Conservation (phyloP, 2,888 invertebrate species). For the Acronicta psi region DNA sequence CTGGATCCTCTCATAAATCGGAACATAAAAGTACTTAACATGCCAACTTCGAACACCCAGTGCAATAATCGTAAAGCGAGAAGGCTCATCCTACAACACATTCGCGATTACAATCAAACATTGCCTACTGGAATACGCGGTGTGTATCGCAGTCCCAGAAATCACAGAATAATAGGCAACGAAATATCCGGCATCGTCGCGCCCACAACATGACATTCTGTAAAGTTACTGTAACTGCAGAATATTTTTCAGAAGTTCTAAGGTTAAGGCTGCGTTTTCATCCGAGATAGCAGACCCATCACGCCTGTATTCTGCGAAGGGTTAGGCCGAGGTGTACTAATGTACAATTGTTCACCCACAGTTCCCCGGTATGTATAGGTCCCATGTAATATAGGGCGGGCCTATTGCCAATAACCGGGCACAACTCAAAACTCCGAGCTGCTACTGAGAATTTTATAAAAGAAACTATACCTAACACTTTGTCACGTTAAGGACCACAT, state of each 20-base stretch:
- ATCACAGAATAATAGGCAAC: slow-evolving; percentile 31
- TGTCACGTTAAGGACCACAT: no score
- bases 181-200: slow-evolving; percentile 34
- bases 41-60: slow-evolving; percentile 17
- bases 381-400: no score
- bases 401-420: no score
- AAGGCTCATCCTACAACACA: slow-evolving; percentile 34
- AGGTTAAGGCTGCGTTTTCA: no score
- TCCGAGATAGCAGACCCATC: no score
- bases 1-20: neutral
- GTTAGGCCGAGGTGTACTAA: no score
- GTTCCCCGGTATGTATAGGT: no score
- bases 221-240: slow-evolving; percentile 9
- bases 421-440: no score
- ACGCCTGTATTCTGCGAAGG: no score
- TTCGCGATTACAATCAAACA: slow-evolving; percentile 43
- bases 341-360: no score
- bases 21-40: slow-evolving; percentile 5
- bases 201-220: slow-evolving; percentile 33
- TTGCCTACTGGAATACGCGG: slow-evolving; percentile 46
- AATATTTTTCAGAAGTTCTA: slow-evolving; percentile 19
- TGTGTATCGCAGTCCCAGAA: slow-evolving; percentile 2
- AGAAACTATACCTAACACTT: no score
- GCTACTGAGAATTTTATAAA: no score
- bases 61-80: slow-evolving; percentile 44